These are phyloP conservation scores for Euura lappo DNA, from an alignment of 1,140 invertebrate species.

Conservation along the genomic window DNA sequence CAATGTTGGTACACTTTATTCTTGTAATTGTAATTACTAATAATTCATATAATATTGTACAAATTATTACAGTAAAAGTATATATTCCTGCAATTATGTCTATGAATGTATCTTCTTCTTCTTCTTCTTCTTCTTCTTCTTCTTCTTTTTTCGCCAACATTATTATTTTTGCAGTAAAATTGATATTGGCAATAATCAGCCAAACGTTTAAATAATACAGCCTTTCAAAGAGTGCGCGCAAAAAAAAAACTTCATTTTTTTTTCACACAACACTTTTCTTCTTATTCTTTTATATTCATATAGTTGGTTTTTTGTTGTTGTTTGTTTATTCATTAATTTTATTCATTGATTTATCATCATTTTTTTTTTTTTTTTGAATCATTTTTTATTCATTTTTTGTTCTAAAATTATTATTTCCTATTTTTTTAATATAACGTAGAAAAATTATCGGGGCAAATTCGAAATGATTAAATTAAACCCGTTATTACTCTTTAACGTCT, in stretches of 20 bases:
- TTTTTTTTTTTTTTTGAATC: neutral
- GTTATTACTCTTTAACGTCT: constrained; percentile 44
- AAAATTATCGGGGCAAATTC: constrained; percentile 53
- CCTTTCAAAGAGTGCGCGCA: constrained; percentile 38
- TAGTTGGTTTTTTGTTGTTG: too few species aligned
- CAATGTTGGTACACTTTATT: constrained; percentile 62
- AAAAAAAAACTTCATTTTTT: constrained; percentile 23
- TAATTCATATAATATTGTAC: constrained; percentile 59
- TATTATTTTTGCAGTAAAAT: constrained; percentile 40
- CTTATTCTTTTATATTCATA: too few species aligned
- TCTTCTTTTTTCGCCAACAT: constrained; percentile 55
- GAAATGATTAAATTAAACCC: constrained; percentile 57
- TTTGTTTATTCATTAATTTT: neutral
- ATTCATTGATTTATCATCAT: neutral
- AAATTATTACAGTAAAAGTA: constrained; percentile 59
- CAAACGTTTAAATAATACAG: constrained; percentile 54
- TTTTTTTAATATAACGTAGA: constrained; percentile 48
- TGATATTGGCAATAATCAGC: constrained; percentile 43
- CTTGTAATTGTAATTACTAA: constrained; percentile 53
- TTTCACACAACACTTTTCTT: too few species aligned
- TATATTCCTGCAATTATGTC: constrained; percentile 56
- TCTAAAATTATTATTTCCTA: constrained; percentile 54
- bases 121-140: too few species aligned
- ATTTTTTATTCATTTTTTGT: constrained; percentile 16
- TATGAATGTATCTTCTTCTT: constrained; percentile 43